These are phyloP conservation scores for Steinernema feltiae DNA, from an alignment of 1,140 invertebrate genomes.

Conservation along the genomic window DNA sequence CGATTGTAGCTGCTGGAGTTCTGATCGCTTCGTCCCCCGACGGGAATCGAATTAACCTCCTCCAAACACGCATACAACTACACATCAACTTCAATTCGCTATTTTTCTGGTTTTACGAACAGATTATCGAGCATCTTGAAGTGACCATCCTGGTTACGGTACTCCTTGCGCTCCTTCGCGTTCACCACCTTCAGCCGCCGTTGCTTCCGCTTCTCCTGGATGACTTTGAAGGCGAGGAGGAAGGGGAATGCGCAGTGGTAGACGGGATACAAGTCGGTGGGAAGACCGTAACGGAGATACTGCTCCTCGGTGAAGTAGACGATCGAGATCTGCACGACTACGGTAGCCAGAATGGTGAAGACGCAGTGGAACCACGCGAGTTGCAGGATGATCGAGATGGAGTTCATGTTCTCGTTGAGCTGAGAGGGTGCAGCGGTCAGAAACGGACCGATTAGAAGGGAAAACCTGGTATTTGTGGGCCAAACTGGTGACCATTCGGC, in stretches of 20 bases:
- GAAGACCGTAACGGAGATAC: background rate
- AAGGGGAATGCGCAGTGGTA: background rate
- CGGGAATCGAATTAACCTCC: background rate
- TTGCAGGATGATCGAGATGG: background rate
- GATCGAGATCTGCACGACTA: background rate
- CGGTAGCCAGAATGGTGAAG: background rate
- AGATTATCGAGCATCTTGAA: background rate
- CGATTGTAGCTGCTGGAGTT: too few species aligned
- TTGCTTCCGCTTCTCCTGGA: background rate
- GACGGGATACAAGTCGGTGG: background rate
- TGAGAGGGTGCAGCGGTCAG: too few species aligned
- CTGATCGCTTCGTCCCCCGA: background rate
- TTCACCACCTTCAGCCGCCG: background rate
- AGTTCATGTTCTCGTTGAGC: slow-evolving; percentile 1
- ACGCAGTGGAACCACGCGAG: slow-evolving; percentile 6
- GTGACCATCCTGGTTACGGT: background rate
- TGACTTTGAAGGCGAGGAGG: background rate
- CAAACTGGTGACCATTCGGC: background rate
- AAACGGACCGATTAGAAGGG: too few species aligned
- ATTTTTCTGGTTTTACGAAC: background rate
- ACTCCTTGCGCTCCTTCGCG: background rate
- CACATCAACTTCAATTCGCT: background rate
- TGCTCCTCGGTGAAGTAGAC: background rate
- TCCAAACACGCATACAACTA: background rate
- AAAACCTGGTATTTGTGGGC: background rate